Evolutionary conservation across 2,888 invertebrate genomes (phyloP).

Genomic region (Caenorhabditis afra): DNA sequence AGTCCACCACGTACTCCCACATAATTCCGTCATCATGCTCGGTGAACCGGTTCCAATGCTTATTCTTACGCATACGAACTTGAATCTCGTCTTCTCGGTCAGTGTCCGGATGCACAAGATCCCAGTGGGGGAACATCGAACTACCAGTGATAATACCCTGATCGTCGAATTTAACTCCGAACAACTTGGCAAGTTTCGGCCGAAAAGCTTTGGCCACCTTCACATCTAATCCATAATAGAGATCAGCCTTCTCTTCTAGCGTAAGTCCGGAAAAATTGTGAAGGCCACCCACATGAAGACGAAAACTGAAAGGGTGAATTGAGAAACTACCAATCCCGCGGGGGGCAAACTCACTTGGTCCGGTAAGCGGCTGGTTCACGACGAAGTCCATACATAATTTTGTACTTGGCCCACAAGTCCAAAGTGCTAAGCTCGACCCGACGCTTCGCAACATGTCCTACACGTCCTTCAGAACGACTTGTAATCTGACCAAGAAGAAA

Average conservation of each 20-base stretch:
- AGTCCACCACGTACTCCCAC: slow-evolving; percentile 19
- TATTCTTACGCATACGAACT: neutral
- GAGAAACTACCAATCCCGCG: neutral
- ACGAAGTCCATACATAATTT: neutral
- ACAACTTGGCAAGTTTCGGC: neutral
- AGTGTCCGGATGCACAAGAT: slow-evolving; percentile 12
- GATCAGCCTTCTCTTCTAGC: slow-evolving; percentile 12
- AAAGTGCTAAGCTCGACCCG: neutral
- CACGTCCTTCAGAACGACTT: neutral
- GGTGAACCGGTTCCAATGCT: slow-evolving; percentile 4
- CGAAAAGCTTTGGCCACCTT: neutral
- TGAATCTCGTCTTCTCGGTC: slow-evolving; percentile 7
- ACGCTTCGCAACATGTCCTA: slow-evolving; percentile 7
- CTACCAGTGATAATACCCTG: slow-evolving; percentile 9
- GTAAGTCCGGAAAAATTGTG: neutral
- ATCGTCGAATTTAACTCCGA: slow-evolving; percentile 1
- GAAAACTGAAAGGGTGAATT: neutral
- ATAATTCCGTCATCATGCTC: slow-evolving; percentile 19
- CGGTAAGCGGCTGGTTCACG: neutral
- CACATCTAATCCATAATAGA: slow-evolving; percentile 15
- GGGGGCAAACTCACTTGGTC: slow-evolving; percentile 5
- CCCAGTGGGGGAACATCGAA: slow-evolving; percentile 6
- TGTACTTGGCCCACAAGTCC: slow-evolving; percentile 6
- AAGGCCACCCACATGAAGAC: neutral
- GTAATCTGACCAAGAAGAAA: neutral